Base-by-base conservation (phyloP, 2,888 invertebrate genomes). In the Eurytoma adleriae region DNA sequence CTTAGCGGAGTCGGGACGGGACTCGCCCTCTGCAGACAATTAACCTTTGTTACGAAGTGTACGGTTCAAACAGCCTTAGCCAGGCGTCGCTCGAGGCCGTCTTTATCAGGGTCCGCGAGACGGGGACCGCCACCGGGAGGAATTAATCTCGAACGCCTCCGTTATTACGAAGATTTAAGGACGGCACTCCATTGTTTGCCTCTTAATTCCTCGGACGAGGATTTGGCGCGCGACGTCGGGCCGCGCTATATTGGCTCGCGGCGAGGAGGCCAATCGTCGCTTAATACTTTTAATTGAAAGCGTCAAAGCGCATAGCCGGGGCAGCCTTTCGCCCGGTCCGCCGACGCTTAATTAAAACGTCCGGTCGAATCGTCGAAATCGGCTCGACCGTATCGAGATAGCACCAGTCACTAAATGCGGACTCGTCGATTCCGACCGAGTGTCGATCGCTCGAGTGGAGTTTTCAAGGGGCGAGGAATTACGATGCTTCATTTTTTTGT, bases 221-320 rank as follows among this genome's bases (percentile, higher is more conserved):
- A 62, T 73, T 73, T 73, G 30, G 48, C 52, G 71, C 59, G 71
- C 57, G 62, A 20, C 30, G 16, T n/a, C 14, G 50, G 3, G 56
- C 20, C 52, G 24, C n/a, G 14, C 56, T 69, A 69, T 69, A 69
- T 69, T 69, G 69, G 30, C n/a, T 69, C 20, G 14, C 14, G 12
- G 16, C 10, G 27, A n/a, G 48, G 10, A 64, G 54, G 72, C 48
- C 48, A 67, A 66, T 57, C 48, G 74, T 40, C 27, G 54, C 24
- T 40, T 66, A 74, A 74, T 74, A 66, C 74, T 74, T 74, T 74
- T 74, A 74, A 74, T 74, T 74, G 66, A 74, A 74, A 71, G 66
- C 66, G 13, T 18, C 24, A 20, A 27, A 61, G 24, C 61, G 57
- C n/a, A 18, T n/a, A 40, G 5, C 40, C 40, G 40, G 40, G 4